phyloP scores from a whole-genome alignment of 92 coral and sea anemone genomes.

The Scolanthus callimorphus region DNA sequence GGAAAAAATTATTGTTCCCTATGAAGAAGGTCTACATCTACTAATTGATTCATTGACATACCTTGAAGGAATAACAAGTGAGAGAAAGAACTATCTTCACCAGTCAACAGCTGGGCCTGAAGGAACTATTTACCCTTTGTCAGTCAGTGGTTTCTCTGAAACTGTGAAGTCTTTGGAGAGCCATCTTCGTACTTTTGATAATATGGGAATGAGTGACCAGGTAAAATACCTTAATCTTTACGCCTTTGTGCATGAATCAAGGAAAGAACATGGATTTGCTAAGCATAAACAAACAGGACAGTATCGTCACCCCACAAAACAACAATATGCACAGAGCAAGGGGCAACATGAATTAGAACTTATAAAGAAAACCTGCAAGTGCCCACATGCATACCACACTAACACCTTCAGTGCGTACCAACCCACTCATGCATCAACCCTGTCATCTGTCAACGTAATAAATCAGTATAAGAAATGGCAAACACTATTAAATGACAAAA shows the following conservation, averaged over 20 bases:
- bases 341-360: constrained; percentile 37
- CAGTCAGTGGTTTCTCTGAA: constrained; percentile 36
- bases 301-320: constrained; percentile 52
- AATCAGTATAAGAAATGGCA: constrained; percentile 10
- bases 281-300: constrained; percentile 48
- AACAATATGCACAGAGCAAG: constrained; percentile 37
- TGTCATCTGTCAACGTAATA: constrained; percentile 11
- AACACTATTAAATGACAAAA: too few species aligned
- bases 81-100: constrained; percentile 17
- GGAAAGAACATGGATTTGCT: constrained; percentile 54
- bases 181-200: constrained; percentile 21
- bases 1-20: constrained; percentile 16
- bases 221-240: constrained; percentile 28
- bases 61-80: constrained; percentile 12
- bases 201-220: background rate
- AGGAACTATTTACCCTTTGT: constrained; percentile 17
- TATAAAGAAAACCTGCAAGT: constrained; percentile 46
- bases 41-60: constrained; percentile 29
- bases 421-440: constrained; percentile 33
- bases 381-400: constrained; percentile 54
- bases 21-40: constrained; percentile 20
- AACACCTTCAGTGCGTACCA: constrained; percentile 47
- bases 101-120: constrained; percentile 30
- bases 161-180: constrained; percentile 19
- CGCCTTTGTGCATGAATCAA: constrained; percentile 48